A percentile compares a stretch with the other conserved stretches of the same genome.
phyloP scores from a whole-genome alignment of 2,113 vertebrate genomes.

The Crocuta crocuta region DNA sequence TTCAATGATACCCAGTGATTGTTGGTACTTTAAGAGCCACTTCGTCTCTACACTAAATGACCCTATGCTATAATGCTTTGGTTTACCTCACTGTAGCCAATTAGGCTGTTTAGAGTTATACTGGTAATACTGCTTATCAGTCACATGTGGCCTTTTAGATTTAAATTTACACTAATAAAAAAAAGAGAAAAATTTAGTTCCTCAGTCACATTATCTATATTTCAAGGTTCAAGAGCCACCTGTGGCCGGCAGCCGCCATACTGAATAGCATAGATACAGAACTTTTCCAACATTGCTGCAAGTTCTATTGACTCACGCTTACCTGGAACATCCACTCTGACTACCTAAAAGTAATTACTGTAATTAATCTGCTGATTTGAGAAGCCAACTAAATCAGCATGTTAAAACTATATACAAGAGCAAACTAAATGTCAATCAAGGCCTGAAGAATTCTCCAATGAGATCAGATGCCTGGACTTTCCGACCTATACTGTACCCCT shows the following conservation, averaged over 20 bases:
- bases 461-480: background rate
- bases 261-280: background rate
- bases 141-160: background rate
- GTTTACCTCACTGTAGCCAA: background rate
- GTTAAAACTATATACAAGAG: background rate
- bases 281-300: background rate
- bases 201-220: background rate
- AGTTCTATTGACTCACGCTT: background rate
- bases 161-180: conserved; percentile 34
- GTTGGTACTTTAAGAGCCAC: background rate
- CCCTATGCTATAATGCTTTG: background rate
- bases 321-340: background rate
- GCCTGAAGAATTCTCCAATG: background rate
- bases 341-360: background rate
- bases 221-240: background rate
- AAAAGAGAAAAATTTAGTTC: background rate
- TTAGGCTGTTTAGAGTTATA: background rate
- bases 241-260: background rate
- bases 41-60: background rate
- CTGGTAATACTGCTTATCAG: background rate
- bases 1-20: background rate
- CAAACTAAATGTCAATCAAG: background rate
- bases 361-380: background rate
- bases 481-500: background rate
- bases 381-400: background rate